These are phyloP conservation scores for Acanthosepion lycidas DNA, from an alignment of 2,888 invertebrate genomes.

Conservation along the genomic window DNA sequence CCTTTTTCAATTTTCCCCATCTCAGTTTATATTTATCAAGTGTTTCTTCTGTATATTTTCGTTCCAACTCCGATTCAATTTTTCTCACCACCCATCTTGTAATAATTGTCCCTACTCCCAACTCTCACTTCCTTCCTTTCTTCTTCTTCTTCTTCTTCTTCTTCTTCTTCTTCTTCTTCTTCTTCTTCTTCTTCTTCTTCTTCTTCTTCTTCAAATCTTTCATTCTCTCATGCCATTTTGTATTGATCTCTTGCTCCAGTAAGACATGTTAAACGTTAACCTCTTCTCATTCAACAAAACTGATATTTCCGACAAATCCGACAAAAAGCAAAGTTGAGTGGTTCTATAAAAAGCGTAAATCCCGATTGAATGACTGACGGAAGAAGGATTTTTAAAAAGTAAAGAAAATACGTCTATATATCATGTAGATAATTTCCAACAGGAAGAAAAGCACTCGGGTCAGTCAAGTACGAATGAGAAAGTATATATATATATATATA, in stretches of 20 bases:
- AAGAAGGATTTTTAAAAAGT: too few relatives aligned
- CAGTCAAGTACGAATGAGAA: neutral
- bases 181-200: neutral
- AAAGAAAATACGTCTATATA: too few relatives aligned
- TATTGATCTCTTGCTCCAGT: rapidly evolving
- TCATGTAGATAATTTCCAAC: too few relatives aligned
- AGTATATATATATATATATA: neutral
- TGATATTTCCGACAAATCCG: neutral
- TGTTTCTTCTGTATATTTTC: too few relatives aligned
- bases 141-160: neutral
- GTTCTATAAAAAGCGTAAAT: neutral
- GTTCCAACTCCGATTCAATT: too few relatives aligned
- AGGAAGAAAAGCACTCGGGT: neutral
- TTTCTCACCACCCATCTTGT: too few relatives aligned
- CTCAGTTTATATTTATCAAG: too few relatives aligned
- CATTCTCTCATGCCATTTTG: neutral
- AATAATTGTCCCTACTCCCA: neutral
- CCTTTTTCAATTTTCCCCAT: too few relatives aligned
- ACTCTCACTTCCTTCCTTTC: neutral
- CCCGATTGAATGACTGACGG: neutral
- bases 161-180: neutral
- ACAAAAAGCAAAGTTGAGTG: neutral
- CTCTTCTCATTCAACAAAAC: neutral
- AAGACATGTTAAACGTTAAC: neutral
- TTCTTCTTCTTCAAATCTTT: neutral